Percentiles rank a stretch among this genome's conserved stretches.
phyloP scores from a whole-genome alignment of 2,113 vertebrate species.

The Synodontis membranacea region DNA sequence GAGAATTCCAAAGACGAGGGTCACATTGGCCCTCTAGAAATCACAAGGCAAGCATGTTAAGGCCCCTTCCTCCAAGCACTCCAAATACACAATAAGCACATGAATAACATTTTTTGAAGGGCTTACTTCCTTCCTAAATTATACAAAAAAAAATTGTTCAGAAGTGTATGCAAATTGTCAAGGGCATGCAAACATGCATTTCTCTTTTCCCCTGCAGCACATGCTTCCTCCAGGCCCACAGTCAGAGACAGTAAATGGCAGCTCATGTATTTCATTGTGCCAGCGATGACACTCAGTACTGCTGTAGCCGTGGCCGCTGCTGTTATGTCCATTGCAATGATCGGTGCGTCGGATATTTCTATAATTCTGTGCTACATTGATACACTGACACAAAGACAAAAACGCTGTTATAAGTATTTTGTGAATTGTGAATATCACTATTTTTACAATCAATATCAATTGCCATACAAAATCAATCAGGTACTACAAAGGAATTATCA shows the following conservation, averaged over 20 bases:
- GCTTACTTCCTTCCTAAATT: conserved; percentile 8
- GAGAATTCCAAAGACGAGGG: no score
- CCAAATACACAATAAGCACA: not conserved
- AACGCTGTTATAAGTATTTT: not conserved
- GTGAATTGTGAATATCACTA: not conserved
- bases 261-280: conserved; percentile 49
- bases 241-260: conserved; percentile 22
- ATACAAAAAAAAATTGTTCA: not conserved
- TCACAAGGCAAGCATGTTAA: conserved; percentile 5
- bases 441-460: not conserved
- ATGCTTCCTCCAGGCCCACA: accelerated
- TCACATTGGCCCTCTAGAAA: not conserved
- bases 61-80: not conserved
- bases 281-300: conserved; percentile 43
- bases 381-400: not conserved
- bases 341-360: conserved; percentile 55
- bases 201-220: not conserved
- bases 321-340: conserved; percentile 55
- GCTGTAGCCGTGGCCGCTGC: conserved; percentile 48
- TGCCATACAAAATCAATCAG: no score
- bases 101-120: not conserved
- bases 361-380: not conserved
- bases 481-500: not conserved
- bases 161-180: not conserved
- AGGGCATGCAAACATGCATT: not conserved